Percentiles rank a stretch among this genome's conserved stretches.
Evolutionary conservation across 2,797 vertebrate genomes (phyloP).

Genomic region (Discoglossus pictus): DNA sequence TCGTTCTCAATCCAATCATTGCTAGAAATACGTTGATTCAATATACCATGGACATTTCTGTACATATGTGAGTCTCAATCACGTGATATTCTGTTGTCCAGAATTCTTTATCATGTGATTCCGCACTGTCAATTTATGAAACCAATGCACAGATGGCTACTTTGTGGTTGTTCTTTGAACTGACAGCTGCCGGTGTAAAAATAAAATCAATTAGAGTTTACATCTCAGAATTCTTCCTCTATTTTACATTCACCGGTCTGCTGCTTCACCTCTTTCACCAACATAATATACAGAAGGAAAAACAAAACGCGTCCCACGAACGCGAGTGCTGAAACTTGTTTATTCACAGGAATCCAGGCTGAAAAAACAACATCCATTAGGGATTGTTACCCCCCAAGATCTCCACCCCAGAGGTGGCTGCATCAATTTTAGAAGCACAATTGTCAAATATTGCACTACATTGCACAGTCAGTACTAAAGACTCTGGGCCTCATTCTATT

Average conservation of each 20-base stretch:
- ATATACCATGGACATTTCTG: too few relatives aligned
- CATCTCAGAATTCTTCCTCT: conserved; percentile 66
- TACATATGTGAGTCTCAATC: neutral
- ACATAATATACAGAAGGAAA: neutral
- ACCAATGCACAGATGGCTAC: conserved; percentile 61
- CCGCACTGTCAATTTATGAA: conserved; percentile 45
- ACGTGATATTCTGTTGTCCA: neutral
- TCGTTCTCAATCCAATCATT: neutral
- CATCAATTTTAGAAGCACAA: too few relatives aligned
- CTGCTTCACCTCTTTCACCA: conserved; percentile 4
- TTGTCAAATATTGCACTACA: too few relatives aligned
- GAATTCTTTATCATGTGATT: neutral
- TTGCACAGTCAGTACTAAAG: too few relatives aligned
- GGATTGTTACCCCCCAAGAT: too few relatives aligned
- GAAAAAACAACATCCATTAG: too few relatives aligned
- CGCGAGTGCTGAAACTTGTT: too few relatives aligned
- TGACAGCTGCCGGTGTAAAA: conserved; percentile 81
- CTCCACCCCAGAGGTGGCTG: too few relatives aligned
- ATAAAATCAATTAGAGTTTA: conserved; percentile 82
- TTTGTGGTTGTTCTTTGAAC: conserved; percentile 79
- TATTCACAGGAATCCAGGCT: too few relatives aligned
- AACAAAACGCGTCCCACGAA: neutral
- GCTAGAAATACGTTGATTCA: conserved; percentile 39
- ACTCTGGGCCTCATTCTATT: too few relatives aligned
- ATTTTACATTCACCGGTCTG: conserved; percentile 5